A percentile compares a stretch with the other conserved stretches of the same genome.
Evolutionary conservation across 2,888 invertebrate species (phyloP).

Genomic region (Zootermopsis nevadensis): DNA sequence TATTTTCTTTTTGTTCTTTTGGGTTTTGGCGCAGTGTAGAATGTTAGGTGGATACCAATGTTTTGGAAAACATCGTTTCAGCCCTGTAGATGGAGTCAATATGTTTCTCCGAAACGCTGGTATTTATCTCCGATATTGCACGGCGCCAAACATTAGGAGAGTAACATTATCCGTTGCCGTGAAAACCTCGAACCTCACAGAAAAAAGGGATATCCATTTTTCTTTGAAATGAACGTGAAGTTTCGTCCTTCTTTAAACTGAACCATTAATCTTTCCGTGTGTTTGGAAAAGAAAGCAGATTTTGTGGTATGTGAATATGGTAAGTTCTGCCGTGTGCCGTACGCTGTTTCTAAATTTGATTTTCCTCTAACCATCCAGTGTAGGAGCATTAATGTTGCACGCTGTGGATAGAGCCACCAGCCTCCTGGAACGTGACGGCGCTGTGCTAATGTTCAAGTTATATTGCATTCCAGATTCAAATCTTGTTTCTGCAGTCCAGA

Average conservation of each 20-base stretch:
- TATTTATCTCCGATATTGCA: too few relatives aligned
- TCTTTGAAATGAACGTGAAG: background rate
- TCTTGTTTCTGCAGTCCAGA: background rate
- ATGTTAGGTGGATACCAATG: too few relatives aligned
- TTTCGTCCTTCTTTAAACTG: background rate
- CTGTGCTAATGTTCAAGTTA: background rate
- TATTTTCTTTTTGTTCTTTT: too few relatives aligned
- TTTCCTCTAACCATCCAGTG: background rate
- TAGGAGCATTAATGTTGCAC: background rate
- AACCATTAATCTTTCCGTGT: background rate
- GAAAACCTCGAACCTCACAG: too few relatives aligned
- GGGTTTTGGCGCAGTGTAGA: too few relatives aligned
- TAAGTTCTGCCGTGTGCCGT: background rate
- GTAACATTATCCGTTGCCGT: too few relatives aligned
- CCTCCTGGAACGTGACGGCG: background rate
- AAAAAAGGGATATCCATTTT: background rate
- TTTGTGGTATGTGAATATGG: background rate
- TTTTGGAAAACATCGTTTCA: too few relatives aligned
- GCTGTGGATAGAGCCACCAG: background rate
- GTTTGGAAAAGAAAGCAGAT: background rate
- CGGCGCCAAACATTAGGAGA: too few relatives aligned
- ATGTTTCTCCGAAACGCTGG: too few relatives aligned
- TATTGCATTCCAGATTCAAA: constrained; percentile 17
- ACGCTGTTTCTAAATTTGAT: background rate
- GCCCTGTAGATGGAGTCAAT: too few relatives aligned